Base-by-base conservation (phyloP, 2,113 vertebrate genomes). In the Athene cunicularia region DNA sequence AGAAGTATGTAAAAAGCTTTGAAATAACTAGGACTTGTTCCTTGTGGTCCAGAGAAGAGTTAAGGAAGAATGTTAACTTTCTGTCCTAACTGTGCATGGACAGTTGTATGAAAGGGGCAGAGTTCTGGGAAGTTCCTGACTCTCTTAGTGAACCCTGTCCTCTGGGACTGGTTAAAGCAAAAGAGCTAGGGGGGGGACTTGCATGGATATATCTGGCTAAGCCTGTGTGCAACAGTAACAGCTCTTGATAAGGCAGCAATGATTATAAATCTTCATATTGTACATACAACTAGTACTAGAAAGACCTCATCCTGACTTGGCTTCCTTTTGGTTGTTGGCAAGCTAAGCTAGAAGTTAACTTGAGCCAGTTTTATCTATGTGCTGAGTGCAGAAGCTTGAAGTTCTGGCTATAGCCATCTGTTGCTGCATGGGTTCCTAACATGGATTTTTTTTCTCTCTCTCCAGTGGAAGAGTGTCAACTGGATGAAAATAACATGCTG, bases 401-500 rank as follows among this genome's bases (percentile, higher is more conserved):
- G 45, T 76, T 88, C 12, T 80, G 67, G 27, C 9, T 86, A 2
- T 28, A 73, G 75, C 53, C 13, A 12, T 68, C 45, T 91, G 55
- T 35, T 70, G 47, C 39, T 73, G 58, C 9, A 8, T 6, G n/a
- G 8, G 39, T 56, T 66, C 26, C 76, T 97, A 93, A 97, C 6
- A 0, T 45, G 26, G 49, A 26, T 90, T 53, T 94, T 50, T 50
- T 88, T 82, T 80, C 68, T 89, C 49, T 93, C 72, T 89, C 73
- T 85, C 14, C 93, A 99, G 99, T 98, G 96, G 99, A 99, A 97
- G 99, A 99, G 86, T 99, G 99, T 86, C 97, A 98, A 37, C 92
- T 98, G 97, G 99, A 99, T 60, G 98, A 99, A 94, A 99, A 99
- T 45, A 98, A 99, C 97, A 99, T 99, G 99, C 90, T 99, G 98